Conservation (phyloP, 2,113 vertebrate species). For the Morone chrysops region DNA sequence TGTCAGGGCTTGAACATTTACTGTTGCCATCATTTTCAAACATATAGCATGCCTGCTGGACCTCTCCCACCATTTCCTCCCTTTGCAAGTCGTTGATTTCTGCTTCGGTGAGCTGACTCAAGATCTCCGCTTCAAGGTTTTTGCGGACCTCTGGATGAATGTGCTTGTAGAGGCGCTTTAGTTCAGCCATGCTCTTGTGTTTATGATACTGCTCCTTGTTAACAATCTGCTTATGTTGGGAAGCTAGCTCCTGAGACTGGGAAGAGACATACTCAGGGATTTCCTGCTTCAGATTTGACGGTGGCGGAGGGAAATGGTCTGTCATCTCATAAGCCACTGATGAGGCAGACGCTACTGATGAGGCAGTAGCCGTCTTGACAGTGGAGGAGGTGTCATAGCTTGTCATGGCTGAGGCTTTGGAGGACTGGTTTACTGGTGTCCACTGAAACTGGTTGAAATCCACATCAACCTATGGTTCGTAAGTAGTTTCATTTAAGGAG, state of each 20-base stretch:
- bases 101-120: slow-evolving; percentile 86
- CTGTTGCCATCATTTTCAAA: slow-evolving; percentile 87
- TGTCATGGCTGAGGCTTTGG: slow-evolving; percentile 75
- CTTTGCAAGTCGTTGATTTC: slow-evolving; percentile 72
- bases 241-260: slow-evolving; percentile 70
- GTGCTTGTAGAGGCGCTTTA: slow-evolving; percentile 89
- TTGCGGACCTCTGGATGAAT: slow-evolving; percentile 90
- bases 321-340: slow-evolving; percentile 64
- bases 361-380: slow-evolving; percentile 21
- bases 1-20: slow-evolving; percentile 83
- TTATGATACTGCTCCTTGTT: slow-evolving; percentile 86
- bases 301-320: slow-evolving; percentile 83
- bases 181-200: slow-evolving; percentile 88
- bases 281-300: slow-evolving; percentile 79
- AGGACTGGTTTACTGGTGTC: slow-evolving; percentile 78
- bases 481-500: slow-evolving; percentile 29
- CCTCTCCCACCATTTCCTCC: slow-evolving; percentile 81
- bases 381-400: slow-evolving; percentile 76
- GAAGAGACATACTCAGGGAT: slow-evolving; percentile 75
- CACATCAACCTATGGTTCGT: slow-evolving; percentile 84
- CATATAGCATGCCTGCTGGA: slow-evolving; percentile 83
- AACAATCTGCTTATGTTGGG: slow-evolving; percentile 68
- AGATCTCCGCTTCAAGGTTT: slow-evolving; percentile 86
- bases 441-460: slow-evolving; percentile 86
- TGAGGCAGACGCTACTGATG: slow-evolving; percentile 68